These are phyloP conservation scores for Onychorhynchus coronatus DNA, from an alignment of 2,113 vertebrate genomes.

Conservation along the genomic window DNA sequence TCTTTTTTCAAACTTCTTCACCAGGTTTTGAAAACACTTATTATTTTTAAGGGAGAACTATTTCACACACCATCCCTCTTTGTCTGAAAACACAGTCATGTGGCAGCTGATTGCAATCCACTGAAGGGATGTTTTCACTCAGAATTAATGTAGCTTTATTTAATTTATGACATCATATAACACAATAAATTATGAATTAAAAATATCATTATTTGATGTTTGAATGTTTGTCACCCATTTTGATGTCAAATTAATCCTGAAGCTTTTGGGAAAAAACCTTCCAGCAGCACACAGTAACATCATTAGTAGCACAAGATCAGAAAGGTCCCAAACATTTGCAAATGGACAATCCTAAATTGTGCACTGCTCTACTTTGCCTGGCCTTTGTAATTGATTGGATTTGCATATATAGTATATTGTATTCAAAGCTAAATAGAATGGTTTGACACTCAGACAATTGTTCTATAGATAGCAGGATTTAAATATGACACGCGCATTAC, in stretches of 20 bases:
- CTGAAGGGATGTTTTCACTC: conserved; percentile 19
- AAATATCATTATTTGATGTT: conserved; percentile 56
- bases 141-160: conserved; percentile 57
- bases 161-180: conserved; percentile 65
- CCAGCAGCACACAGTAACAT: background rate
- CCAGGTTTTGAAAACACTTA: background rate
- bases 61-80: background rate
- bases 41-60: background rate
- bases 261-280: background rate
- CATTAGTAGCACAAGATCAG: background rate
- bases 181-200: conserved; percentile 68
- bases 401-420: background rate
- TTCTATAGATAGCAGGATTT: background rate
- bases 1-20: conserved; percentile 1
- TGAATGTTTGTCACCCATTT: conserved; percentile 52
- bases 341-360: background rate
- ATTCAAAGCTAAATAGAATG: background rate
- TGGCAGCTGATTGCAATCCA: background rate
- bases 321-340: background rate
- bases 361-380: background rate
- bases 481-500: background rate
- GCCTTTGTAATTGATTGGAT: background rate
- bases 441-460: background rate
- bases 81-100: background rate
- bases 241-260: conserved; percentile 58